Base-by-base conservation (phyloP, 2,113 vertebrate genomes). In the Anas platyrhynchos region DNA sequence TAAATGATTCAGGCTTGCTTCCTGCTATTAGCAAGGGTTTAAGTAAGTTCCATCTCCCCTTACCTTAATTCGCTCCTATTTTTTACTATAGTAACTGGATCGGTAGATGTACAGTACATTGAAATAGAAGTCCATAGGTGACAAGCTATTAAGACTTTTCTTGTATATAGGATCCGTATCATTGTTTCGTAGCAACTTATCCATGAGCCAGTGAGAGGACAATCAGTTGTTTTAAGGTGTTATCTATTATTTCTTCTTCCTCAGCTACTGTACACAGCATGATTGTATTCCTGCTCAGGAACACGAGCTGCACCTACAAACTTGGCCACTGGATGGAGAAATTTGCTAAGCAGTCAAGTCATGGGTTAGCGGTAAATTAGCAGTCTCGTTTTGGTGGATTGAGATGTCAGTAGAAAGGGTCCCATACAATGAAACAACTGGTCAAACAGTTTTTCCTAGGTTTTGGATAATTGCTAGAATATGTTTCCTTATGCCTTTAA, bases 251-350 rank as follows among this genome's bases (percentile, higher is more conserved):
- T 72, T 55, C 5, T 85, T 61, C 25, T 56, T 63, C 27, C 16
- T 88, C 29, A 29, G n/a, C 38, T 12, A 25, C 48, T 62, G 79
- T 21, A 1, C 2, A 0, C 18, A 52, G 46, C 44, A 23, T 66
- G 6, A 16, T 44, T 38, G 0, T 15, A 16, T 16, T 41, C 62
- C 3, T 50, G 11, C 6, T 1, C 43, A 8, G 58, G 50, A 87
- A 2, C 41, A 2, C 1, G 38, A 54, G 55, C 72, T 95, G 95
- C 76, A 67, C 34, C 73, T 63, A 31, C 20, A 0, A 2, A 4
- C 43, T 38, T 56, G 74, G 59, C 95, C 96, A 9, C 94, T 94
- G 93, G 96, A 77, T 89, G 96, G 97, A 26, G 97, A 91, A 8
- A 88, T 97, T 77, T 17, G 63, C 83, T 87, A 83, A 63, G 41